A percentile compares a stretch with the other conserved stretches of the same genome.
Evolutionary conservation across 2,113 vertebrate species (phyloP).

Genomic region (Gymnorhina tibicen): DNA sequence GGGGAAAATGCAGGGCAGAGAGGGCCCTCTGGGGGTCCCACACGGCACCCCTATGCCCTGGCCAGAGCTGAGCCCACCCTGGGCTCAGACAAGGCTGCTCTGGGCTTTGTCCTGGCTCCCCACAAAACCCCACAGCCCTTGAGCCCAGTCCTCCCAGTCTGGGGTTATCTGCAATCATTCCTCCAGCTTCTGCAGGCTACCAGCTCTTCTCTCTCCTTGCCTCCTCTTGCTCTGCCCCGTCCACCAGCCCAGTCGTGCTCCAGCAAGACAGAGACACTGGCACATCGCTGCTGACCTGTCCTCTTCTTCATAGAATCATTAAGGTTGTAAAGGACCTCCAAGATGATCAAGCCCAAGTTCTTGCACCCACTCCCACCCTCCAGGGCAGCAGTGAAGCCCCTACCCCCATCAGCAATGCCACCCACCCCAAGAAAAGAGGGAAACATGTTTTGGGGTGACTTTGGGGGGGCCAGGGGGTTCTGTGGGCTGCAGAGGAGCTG

Average conservation of each 20-base stretch:
- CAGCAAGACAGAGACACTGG: background rate
- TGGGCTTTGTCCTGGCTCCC: background rate
- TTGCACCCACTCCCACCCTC: background rate
- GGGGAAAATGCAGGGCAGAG: background rate
- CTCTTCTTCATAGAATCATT: background rate
- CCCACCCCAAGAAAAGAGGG: background rate
- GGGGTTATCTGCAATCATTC: background rate
- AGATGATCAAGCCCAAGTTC: background rate
- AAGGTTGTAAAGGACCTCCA: background rate
- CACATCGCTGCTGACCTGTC: background rate
- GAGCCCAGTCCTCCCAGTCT: background rate
- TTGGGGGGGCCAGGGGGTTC: rapidly evolving
- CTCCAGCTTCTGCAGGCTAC: background rate
- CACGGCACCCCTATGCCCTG: rapidly evolving
- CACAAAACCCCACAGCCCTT: background rate
- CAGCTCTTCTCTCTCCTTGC: background rate
- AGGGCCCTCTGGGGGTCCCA: background rate
- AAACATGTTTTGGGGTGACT: rapidly evolving
- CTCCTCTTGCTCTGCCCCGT: background rate
- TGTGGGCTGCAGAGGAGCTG: background rate
- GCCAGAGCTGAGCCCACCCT: background rate
- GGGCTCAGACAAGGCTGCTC: background rate
- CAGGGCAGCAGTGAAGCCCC: background rate
- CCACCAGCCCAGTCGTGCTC: background rate
- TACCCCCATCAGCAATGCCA: background rate